Conservation (phyloP, 2,113 vertebrate genomes). For the Pelecanus crispus region DNA sequence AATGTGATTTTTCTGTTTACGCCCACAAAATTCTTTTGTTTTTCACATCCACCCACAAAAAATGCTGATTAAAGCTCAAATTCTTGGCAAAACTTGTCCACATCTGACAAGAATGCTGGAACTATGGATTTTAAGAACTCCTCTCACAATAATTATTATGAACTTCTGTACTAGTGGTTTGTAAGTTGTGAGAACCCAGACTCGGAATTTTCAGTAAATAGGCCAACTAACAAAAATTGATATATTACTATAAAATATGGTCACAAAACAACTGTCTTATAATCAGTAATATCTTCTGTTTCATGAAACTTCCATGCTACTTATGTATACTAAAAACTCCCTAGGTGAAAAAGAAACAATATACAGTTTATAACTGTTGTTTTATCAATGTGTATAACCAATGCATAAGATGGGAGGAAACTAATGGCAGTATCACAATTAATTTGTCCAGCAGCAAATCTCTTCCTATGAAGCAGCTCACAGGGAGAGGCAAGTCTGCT, state of each 20-base stretch:
- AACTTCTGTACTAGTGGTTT: background rate
- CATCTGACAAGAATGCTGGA: background rate
- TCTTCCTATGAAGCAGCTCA: background rate
- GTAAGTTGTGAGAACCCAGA: background rate
- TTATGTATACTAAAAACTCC: background rate
- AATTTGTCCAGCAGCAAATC: background rate
- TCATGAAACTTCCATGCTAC: background rate
- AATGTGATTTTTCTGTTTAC: conserved; percentile 42
- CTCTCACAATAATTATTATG: background rate
- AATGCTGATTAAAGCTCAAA: conserved; percentile 31
- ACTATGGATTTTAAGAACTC: background rate
- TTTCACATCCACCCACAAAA: conserved; percentile 32
- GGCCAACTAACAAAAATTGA: background rate
- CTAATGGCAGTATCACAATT: background rate
- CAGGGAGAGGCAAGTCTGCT: background rate
- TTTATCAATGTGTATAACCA: background rate
- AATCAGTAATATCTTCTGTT: background rate
- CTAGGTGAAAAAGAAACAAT: background rate
- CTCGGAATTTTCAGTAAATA: background rate
- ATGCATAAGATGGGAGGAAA: background rate
- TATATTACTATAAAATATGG: background rate
- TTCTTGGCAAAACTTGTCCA: conserved; percentile 24
- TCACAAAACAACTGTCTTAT: background rate
- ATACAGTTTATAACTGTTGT: background rate
- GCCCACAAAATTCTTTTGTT: conserved; percentile 33